phyloP scores from a whole-genome alignment of 2,797 vertebrate genomes.

The Ispidina lecontei region DNA sequence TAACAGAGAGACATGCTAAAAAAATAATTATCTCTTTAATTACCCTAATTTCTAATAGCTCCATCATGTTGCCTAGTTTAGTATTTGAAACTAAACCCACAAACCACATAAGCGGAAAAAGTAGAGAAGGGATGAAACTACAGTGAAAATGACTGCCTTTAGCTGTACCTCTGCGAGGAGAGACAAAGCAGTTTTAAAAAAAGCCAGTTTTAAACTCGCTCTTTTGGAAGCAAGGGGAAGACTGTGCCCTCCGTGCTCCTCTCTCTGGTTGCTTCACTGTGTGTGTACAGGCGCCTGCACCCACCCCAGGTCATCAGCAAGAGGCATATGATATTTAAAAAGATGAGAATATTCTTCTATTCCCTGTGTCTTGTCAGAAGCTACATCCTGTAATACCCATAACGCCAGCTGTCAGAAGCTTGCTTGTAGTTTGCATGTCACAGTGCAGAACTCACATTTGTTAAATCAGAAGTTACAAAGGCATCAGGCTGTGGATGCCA shows the following conservation, averaged over 20 bases:
- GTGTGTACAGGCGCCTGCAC: neutral
- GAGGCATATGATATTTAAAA: neutral
- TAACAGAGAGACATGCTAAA: neutral
- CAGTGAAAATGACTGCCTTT: neutral
- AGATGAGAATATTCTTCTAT: neutral
- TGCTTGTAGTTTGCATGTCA: neutral
- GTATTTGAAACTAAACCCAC: neutral
- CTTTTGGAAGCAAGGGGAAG: neutral
- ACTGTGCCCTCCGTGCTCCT: neutral
- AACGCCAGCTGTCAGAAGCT: neutral
- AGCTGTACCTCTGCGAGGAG: neutral
- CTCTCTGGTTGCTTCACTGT: neutral
- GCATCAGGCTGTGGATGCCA: neutral
- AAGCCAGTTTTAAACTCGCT: neutral
- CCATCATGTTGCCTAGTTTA: neutral
- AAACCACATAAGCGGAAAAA: neutral
- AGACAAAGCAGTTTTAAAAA: neutral
- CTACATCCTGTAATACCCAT: neutral
- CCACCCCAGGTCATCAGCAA: neutral
- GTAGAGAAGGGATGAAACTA: neutral
- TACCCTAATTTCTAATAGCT: neutral
- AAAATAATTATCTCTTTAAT: neutral
- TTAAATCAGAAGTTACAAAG: neutral
- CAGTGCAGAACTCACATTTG: fast-evolving
- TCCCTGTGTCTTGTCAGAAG: neutral